Conservation (phyloP, 2,113 vertebrate species). For the Etheostoma spectabile region DNA sequence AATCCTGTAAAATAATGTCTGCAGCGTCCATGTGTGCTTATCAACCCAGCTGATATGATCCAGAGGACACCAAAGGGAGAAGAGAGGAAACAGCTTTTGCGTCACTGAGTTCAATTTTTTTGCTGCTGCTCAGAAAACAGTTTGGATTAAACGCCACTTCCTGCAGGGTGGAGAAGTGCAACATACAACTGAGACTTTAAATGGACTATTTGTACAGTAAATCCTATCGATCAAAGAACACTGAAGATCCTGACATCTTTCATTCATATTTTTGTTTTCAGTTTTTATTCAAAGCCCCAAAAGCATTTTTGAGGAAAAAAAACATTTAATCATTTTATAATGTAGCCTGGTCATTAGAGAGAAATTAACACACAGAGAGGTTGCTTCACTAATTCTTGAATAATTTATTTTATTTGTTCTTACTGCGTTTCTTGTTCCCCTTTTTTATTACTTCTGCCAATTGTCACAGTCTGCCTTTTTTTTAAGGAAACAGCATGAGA, state of each 20-base stretch:
- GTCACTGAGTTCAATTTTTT: constrained; percentile 21
- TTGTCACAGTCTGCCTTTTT: neutral
- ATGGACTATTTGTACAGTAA: neutral
- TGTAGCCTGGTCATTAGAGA: neutral
- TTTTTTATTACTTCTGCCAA: constrained; percentile 25
- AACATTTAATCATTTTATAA: constrained; percentile 6
- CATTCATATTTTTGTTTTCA: neutral
- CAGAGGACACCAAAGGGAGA: constrained; percentile 36
- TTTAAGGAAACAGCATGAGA: neutral
- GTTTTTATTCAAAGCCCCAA: neutral
- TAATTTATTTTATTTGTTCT: constrained; percentile 48
- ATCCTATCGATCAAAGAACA: neutral
- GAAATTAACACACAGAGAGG: constrained; percentile 43
- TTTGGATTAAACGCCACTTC: neutral
- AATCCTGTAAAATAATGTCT: neutral
- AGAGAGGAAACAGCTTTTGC: constrained; percentile 51
- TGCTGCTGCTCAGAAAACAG: neutral
- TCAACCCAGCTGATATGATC: constrained; percentile 33
- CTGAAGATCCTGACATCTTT: neutral
- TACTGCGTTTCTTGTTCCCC: neutral
- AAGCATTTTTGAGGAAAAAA: neutral
- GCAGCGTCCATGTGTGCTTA: constrained; percentile 2
- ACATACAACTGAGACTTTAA: neutral
- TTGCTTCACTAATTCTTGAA: constrained; percentile 38
- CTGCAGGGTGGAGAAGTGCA: neutral